Evolutionary conservation across 2,797 vertebrate species (phyloP).

Genomic region (Carcharodon carcharias): DNA sequence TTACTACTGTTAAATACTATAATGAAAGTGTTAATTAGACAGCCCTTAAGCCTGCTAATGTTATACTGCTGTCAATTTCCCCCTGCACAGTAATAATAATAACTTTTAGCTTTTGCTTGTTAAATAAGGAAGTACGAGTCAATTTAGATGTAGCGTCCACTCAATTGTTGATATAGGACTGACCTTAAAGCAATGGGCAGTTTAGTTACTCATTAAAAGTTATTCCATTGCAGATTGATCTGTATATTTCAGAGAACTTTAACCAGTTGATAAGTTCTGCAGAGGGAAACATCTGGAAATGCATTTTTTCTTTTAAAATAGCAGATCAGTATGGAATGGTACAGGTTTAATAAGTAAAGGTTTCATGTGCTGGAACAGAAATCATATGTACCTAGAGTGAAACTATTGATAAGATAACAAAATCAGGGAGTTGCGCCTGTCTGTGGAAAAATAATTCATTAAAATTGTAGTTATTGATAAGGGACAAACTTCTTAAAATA

Average conservation of each 20-base stretch:
- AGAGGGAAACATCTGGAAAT: not conserved
- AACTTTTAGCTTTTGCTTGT: not conserved
- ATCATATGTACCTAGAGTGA: not conserved
- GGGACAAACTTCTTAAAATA: not conserved
- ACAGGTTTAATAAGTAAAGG: not conserved
- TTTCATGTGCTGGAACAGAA: not conserved
- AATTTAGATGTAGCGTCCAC: not conserved
- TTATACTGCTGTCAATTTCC: not conserved
- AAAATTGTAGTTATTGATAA: not conserved
- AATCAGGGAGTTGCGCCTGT: not conserved
- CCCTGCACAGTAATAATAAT: not conserved
- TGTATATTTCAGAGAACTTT: not conserved
- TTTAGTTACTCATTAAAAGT: not conserved
- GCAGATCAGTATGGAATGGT: not conserved
- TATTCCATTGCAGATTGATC: not conserved
- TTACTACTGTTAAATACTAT: not conserved
- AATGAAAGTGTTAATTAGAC: not conserved
- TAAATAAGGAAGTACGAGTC: not conserved
- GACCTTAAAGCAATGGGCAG: not conserved
- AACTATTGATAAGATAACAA: not conserved
- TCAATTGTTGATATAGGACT: not conserved
- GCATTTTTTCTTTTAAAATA: not conserved
- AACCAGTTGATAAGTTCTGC: not conserved
- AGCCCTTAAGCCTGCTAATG: not conserved
- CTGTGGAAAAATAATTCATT: not conserved